Evolutionary conservation across 2,888 invertebrate species (phyloP).

Genomic region (Drosophila ustulata): DNA sequence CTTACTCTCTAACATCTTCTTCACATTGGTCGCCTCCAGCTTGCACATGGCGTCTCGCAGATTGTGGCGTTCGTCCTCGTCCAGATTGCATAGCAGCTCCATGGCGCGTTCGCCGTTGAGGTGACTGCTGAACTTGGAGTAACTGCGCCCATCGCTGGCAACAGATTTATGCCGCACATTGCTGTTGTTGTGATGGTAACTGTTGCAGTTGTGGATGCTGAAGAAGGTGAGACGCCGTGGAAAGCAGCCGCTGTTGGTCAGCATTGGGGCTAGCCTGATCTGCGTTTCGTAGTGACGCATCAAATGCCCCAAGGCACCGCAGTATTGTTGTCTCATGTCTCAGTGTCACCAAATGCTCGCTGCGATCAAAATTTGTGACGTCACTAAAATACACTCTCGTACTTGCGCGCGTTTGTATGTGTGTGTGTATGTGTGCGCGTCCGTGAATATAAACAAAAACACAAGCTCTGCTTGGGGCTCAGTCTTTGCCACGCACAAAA

Average conservation of each 20-base stretch:
- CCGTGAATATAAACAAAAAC: conserved; percentile 57
- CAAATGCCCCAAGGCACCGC: conserved; percentile 40
- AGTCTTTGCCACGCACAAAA: conserved; percentile 48
- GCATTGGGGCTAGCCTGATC: conserved; percentile 8
- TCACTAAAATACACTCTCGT: conserved; percentile 23
- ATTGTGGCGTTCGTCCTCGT: conserved; percentile 89
- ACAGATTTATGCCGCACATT: conserved; percentile 7
- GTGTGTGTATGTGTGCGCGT: conserved; percentile 2
- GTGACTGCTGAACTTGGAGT: conserved; percentile 67
- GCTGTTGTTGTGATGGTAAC: conserved; percentile 5
- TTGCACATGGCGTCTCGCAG: conserved; percentile 90
- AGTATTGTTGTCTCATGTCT: conserved; percentile 50
- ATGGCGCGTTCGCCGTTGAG: conserved; percentile 89
- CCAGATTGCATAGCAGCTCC: conserved; percentile 90
- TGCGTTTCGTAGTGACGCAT: conserved; percentile 40
- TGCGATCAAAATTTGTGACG: conserved; percentile 53
- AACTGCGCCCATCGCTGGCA: conserved; percentile 24
- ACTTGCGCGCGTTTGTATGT: not conserved
- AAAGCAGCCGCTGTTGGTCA: conserved; percentile 6
- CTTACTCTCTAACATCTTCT: conserved; percentile 92
- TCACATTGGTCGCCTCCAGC: conserved; percentile 90
- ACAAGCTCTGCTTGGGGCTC: conserved; percentile 41
- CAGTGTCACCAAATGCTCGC: not conserved
- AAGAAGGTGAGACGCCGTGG: conserved; percentile 25
- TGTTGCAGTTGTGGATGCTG: conserved; percentile 8